These are phyloP conservation scores for Cryptus viduatorius DNA, from an alignment of 2,888 invertebrate genomes.

Conservation along the genomic window DNA sequence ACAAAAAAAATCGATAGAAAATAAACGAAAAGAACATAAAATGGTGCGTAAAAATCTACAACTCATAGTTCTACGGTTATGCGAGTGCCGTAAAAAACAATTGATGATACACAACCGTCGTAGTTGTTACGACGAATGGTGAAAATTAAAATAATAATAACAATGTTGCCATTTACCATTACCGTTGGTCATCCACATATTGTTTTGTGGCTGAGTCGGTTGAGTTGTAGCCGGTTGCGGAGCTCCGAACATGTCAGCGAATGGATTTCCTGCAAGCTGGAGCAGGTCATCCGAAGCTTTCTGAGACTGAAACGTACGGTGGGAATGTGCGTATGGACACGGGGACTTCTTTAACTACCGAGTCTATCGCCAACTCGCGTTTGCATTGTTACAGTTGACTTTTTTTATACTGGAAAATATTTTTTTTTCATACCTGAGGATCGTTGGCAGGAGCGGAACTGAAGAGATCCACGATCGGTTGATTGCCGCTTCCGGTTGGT, in stretches of 20 bases:
- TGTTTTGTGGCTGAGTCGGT: constrained; percentile 81
- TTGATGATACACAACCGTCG: constrained; percentile 6
- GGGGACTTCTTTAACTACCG: constrained; percentile 26
- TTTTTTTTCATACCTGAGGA: constrained; percentile 75
- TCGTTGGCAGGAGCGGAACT: constrained; percentile 86
- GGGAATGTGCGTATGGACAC: constrained; percentile 54
- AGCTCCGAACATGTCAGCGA: constrained; percentile 93
- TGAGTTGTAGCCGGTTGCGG: constrained; percentile 78
- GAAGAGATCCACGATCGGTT: constrained; percentile 93
- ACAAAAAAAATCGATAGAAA: constrained; percentile 77
- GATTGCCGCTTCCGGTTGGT: constrained; percentile 86
- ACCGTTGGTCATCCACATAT: constrained; percentile 87
- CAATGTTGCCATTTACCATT: constrained; percentile 82
- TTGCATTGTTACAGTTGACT: not conserved
- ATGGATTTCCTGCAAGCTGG: constrained; percentile 94
- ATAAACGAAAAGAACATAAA: constrained; percentile 63
- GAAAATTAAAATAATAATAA: constrained; percentile 13
- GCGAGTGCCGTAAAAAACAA: constrained; percentile 5
- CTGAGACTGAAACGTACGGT: constrained; percentile 77
- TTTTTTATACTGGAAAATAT: not conserved
- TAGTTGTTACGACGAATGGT: not conserved
- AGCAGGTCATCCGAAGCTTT: constrained; percentile 96
- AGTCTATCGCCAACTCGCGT: not conserved
- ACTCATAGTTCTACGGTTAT: not conserved
- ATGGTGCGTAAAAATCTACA: constrained; percentile 65